These are phyloP conservation scores for Drosophila eugracilis DNA, from an alignment of 1,140 invertebrate genomes.

Conservation along the genomic window DNA sequence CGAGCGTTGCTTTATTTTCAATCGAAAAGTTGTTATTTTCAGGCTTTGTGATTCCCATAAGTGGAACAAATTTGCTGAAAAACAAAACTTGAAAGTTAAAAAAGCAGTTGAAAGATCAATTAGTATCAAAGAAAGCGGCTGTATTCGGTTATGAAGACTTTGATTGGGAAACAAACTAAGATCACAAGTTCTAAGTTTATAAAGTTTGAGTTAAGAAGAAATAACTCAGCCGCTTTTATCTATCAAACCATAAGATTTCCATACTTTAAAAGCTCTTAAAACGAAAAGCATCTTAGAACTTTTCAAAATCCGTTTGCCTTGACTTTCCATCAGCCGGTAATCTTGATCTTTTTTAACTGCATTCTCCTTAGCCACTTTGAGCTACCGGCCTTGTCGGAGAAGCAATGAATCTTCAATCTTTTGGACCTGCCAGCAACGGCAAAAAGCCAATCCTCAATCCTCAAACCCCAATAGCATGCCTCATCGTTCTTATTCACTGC, in stretches of 20 bases:
- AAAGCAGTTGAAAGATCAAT: neutral
- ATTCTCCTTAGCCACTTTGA: slow-evolving; percentile 23
- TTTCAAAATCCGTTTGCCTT: slow-evolving; percentile 24
- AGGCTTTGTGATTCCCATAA: neutral
- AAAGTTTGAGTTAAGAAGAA: neutral
- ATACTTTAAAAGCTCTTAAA: slow-evolving; percentile 17
- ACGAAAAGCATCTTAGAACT: slow-evolving; percentile 14
- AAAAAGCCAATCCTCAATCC: slow-evolving; percentile 37
- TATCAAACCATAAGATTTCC: neutral
- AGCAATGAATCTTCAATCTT: slow-evolving; percentile 33
- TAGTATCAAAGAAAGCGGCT: neutral
- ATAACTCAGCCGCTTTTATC: neutral
- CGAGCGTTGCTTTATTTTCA: slow-evolving; percentile 27
- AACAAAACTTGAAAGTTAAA: neutral
- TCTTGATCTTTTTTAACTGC: slow-evolving; percentile 40
- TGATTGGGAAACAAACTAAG: neutral
- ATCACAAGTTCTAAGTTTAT: too few relatives aligned
- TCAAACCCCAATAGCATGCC: slow-evolving; percentile 15
- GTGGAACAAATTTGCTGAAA: neutral
- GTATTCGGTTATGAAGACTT: neutral
- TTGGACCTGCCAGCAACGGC: slow-evolving; percentile 17
- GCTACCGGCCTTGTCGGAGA: slow-evolving; percentile 51
- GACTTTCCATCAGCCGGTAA: slow-evolving; percentile 39
- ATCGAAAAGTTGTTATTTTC: neutral
- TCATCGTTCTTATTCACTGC: slow-evolving; percentile 35